phyloP scores from a whole-genome alignment of 1,140 invertebrate species.

The Drosophila carrolli region DNA sequence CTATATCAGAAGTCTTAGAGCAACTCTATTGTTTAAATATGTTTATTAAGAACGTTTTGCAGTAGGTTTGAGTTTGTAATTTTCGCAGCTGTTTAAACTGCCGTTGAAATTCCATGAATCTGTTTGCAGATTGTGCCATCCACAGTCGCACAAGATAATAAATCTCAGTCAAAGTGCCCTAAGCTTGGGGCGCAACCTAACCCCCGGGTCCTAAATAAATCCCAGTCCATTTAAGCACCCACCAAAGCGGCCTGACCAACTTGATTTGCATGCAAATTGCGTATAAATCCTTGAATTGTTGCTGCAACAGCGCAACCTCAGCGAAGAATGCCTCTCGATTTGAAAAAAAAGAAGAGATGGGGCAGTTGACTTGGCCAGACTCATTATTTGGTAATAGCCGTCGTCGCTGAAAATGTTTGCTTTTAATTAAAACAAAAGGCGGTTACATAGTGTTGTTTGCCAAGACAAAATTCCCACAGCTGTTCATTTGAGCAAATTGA shows the following conservation, averaged over 20 bases:
- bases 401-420: conserved; percentile 31
- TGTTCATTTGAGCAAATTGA: conserved; percentile 32
- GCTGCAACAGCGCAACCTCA: conserved; percentile 17
- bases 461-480: conserved; percentile 28
- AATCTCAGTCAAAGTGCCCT: conserved; percentile 39
- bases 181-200: not conserved
- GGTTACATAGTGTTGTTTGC: conserved; percentile 16
- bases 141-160: conserved; percentile 20
- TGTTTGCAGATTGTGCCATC: conserved; percentile 4
- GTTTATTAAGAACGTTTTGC: not conserved
- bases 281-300: conserved; percentile 60
- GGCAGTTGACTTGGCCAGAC: conserved; percentile 23
- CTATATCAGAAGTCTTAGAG: too few relatives aligned
- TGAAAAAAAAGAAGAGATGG: not conserved
- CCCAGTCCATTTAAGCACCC: not conserved
- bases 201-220: not conserved
- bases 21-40: not conserved
- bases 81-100: conserved; percentile 21
- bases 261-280: conserved; percentile 55
- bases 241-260: conserved; percentile 19
- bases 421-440: conserved; percentile 40
- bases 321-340: not conserved
- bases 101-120: conserved; percentile 40
- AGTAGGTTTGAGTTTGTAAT: not conserved
- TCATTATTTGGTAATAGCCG: conserved; percentile 35